Base-by-base conservation (phyloP, 2,888 invertebrate species). In the Cephus spinipes region DNA sequence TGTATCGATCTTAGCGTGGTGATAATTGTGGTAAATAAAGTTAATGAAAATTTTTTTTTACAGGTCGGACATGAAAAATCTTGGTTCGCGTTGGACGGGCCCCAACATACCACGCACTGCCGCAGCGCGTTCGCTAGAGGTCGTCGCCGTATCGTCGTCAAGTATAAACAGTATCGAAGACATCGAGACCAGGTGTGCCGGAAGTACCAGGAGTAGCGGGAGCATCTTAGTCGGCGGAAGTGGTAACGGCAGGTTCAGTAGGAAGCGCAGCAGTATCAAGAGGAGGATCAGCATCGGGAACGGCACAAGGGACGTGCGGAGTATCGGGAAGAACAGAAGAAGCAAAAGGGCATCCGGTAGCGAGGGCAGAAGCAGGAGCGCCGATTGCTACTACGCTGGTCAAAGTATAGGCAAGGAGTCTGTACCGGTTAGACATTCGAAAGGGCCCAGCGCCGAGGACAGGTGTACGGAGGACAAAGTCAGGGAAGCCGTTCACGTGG, bases 51-150 rank as follows among this genome's bases (percentile, higher is more conserved):
- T 11, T 71, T 32, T 71, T 31, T 12, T 71, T n/a, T 74, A 79
- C 92, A 94, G 94, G 94, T 94, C 94, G 94, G 94, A 94, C 94
- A 94, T 94, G 94, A 94, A 94, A 94, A 94, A 94, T 94, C 94
- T 94, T 93, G 94, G 93, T 94, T 93, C 93, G 92, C 93, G 93
- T 92, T 94, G 94, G 94, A 94, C 94, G 94, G 94, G 94, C 93
- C 94, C 94, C 93, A 93, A 94, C 94, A 94, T 94, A 94, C 94
- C 93, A 93, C 93, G 93, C 94, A 94, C 94, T 93, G 93, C 94
- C 93, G 93, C 92, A 93, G 88, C 89, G 90, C 90, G 89, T 90
- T 89, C 90, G 89, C 89, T 86, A 86, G 74, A 74, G 92, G 92
- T 93, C 89, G 87, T 87, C 87, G 88, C 86, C 82, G 88, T 87